Conservation (phyloP, 1,140 invertebrate species). For the Pteromalus puparum region DNA sequence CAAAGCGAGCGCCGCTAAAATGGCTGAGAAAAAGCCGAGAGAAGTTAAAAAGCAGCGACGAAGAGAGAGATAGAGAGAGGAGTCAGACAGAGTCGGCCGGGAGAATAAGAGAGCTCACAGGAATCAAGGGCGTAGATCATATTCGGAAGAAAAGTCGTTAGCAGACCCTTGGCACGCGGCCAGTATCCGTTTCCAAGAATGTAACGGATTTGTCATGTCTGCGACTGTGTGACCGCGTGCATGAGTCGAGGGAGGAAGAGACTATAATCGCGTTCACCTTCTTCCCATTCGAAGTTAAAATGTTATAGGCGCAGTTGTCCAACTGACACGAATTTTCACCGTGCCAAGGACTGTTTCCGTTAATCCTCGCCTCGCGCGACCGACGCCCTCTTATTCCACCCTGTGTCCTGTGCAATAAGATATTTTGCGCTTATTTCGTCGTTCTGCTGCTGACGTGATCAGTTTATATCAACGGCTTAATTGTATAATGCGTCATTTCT, state of each 20-base stretch:
- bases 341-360: conserved; percentile 66
- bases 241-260: conserved; percentile 52
- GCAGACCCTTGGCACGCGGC: conserved; percentile 63
- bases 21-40: background rate
- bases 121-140: conserved; percentile 63
- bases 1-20: background rate
- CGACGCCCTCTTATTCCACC: too few relatives aligned
- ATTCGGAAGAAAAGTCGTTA: conserved; percentile 68
- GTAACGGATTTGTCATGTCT: conserved; percentile 69
- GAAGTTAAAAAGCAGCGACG: too few relatives aligned
- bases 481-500: background rate
- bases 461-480: background rate
- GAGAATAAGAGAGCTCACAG: conserved; percentile 10
- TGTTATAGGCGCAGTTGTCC: conserved; percentile 57
- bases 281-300: conserved; percentile 63
- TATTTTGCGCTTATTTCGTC: too few relatives aligned
- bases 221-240: background rate
- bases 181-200: conserved; percentile 70
- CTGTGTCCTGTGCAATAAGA: too few relatives aligned
- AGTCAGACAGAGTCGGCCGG: conserved; percentile 40
- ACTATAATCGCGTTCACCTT: conserved; percentile 68
- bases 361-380: too few relatives aligned
- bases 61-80: background rate
- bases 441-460: too few relatives aligned
- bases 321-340: conserved; percentile 67